Percentiles rank a stretch among this genome's conserved stretches.
Evolutionary conservation across 1,140 invertebrate genomes (phyloP).

Genomic region (Drosophila ogumai): DNA sequence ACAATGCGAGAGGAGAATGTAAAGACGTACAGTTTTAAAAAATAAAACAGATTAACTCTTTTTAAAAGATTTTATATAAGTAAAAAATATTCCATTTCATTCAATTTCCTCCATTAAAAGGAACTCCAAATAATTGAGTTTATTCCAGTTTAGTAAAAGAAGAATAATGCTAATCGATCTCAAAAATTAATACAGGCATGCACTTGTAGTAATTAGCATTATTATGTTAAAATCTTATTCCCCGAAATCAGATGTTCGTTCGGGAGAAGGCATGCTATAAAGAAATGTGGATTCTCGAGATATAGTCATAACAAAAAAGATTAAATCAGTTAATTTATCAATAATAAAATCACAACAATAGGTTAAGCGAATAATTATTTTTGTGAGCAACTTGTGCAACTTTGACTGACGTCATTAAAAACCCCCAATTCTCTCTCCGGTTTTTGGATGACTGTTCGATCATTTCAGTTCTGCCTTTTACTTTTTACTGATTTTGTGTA

Average conservation of each 20-base stretch:
- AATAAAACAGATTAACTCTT: background rate
- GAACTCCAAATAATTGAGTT: conserved; percentile 1
- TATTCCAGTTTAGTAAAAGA: conserved; percentile 14
- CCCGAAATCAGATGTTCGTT: background rate
- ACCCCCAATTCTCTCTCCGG: conserved; percentile 18
- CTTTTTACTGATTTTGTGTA: conserved; percentile 45
- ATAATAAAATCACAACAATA: background rate
- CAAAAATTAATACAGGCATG: conserved; percentile 13
- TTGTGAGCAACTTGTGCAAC: conserved; percentile 1
- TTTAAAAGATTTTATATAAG: background rate
- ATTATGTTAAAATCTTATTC: conserved; percentile 18
- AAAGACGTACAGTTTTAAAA: conserved; percentile 33
- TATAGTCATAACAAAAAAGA: background rate
- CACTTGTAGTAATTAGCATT: conserved; percentile 11
- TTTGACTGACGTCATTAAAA: conserved; percentile 26
- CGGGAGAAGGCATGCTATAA: background rate
- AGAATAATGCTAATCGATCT: conserved; percentile 20
- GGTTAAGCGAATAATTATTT: conserved; percentile 6
- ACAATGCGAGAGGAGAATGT: conserved; percentile 12
- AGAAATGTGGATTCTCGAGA: background rate
- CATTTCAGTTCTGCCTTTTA: conserved; percentile 45
- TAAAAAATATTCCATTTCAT: background rate
- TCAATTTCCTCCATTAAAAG: background rate
- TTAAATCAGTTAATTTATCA: conserved; percentile 5
- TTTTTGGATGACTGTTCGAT: conserved; percentile 33